A percentile compares a stretch with the other conserved stretches of the same genome.
Conservation (phyloP, 2,113 vertebrate genomes). For the Hippolais icterina region DNA sequence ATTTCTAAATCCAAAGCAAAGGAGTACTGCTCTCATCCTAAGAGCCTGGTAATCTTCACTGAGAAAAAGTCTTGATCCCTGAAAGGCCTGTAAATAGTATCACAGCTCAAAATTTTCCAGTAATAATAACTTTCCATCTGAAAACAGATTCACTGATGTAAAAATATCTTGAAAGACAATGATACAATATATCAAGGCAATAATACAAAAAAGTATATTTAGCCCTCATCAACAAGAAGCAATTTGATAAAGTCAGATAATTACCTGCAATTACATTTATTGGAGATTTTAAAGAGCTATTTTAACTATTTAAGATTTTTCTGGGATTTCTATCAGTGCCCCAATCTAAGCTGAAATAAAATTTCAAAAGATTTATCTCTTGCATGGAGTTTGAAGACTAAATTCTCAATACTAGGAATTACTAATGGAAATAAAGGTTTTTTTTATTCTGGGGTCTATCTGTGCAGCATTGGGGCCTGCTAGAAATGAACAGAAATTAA, state of each 20-base stretch:
- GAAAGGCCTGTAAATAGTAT: background rate
- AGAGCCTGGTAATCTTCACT: background rate
- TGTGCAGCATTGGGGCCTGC: background rate
- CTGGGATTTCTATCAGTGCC: background rate
- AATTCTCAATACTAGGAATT: background rate
- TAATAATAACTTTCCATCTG: background rate
- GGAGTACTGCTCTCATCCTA: background rate
- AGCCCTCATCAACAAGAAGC: background rate
- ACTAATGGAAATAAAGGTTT: background rate
- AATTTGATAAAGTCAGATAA: background rate
- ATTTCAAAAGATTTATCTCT: background rate
- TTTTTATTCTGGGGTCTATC: background rate
- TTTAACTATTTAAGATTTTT: background rate
- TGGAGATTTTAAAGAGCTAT: background rate
- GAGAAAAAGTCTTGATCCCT: background rate
- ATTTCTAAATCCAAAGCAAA: slow-evolving; percentile 12
- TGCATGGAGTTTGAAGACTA: background rate
- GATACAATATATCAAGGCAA: background rate
- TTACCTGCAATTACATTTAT: background rate
- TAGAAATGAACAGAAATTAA: background rate
- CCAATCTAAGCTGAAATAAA: background rate
- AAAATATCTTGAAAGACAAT: background rate
- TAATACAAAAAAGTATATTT: background rate
- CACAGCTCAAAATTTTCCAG: background rate
- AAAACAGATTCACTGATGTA: background rate